Conservation (phyloP, 2,888 invertebrate genomes). For the Cyrtodaria siliqua region DNA sequence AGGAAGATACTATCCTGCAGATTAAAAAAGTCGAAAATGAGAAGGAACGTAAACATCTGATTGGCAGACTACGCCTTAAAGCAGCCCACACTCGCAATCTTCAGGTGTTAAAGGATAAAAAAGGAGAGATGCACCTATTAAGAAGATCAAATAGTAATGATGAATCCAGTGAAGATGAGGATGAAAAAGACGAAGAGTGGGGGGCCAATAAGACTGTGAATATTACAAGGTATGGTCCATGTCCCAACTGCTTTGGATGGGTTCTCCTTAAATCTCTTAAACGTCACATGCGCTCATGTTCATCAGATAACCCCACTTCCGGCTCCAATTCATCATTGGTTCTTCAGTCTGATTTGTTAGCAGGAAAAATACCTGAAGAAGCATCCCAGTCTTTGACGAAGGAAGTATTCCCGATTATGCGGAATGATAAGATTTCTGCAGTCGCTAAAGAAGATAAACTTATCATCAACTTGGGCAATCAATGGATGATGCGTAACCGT, state of each 20-base stretch:
- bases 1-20: too few relatives aligned
- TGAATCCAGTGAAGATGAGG: too few relatives aligned
- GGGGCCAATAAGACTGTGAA: too few relatives aligned
- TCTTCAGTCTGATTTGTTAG: constrained; percentile 18
- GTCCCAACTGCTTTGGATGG: constrained; percentile 46
- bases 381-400: constrained; percentile 14
- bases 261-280: constrained; percentile 23
- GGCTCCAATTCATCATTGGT: too few relatives aligned
- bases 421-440: constrained; percentile 11
- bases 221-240: constrained; percentile 33
- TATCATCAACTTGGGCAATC: constrained; percentile 24
- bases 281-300: constrained; percentile 22
- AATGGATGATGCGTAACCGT: constrained; percentile 23
- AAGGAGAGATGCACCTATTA: too few relatives aligned
- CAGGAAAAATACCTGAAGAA: constrained; percentile 7
- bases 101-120: too few relatives aligned
- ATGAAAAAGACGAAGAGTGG: too few relatives aligned
- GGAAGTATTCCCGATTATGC: constrained; percentile 40
- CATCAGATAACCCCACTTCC: not conserved
- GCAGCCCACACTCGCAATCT: too few relatives aligned
- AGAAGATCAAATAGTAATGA: too few relatives aligned
- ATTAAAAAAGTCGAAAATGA: too few relatives aligned
- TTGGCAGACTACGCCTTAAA: too few relatives aligned
- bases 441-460: constrained; percentile 28
- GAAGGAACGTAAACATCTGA: too few relatives aligned